Evolutionary conservation across 2,888 invertebrate genomes (phyloP), one percentile per base, ranked within the genome.

Genomic region (Cybosia mesomella): DNA sequence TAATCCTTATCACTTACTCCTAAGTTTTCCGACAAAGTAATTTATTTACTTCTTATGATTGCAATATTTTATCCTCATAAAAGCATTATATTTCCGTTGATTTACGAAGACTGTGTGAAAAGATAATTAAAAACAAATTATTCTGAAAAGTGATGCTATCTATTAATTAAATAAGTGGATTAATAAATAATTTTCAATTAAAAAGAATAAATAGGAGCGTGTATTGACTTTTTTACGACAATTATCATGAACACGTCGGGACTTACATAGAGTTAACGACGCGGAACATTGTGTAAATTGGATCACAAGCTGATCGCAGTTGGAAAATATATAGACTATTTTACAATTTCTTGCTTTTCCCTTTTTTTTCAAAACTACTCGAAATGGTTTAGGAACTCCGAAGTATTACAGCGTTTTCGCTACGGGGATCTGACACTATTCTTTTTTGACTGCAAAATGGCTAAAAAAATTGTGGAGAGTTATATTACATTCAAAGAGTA

Each of bases 131-230:
- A 73, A 69, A 71, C 60, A 68, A 76, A 70, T 70, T 71, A 75
- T 72, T 75, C 66, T 68, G 60, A 68, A 67, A 73, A 74, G 67
- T 60, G 68, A 60, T 70, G 63, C 72, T 79, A 79, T 83, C 84
- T 80, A 79, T 83, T 84, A 87, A 89, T 89, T 85, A 83, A 83
- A 86, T 87, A 86, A 87, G 83, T 87, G 85, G 83, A 79, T 74
- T 88, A 85, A 87, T 86, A 84, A 85, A 81, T 80, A 84, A 87
- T 89, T 88, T 86, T 82, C 88, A 89, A 89, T 89, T 89, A 88
- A 81, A 75, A 73, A 77, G 77, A 72, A 74, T 73, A 59, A 72
- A 79, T 80, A 77, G 82, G 70, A 70, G 77, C 80, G 77, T 80
- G 81, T 83, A 84, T 77, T 73, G 77, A 76, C 83, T 87, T 91